Conservation (phyloP, 2,113 vertebrate species). For the Nansenia antarctica region DNA sequence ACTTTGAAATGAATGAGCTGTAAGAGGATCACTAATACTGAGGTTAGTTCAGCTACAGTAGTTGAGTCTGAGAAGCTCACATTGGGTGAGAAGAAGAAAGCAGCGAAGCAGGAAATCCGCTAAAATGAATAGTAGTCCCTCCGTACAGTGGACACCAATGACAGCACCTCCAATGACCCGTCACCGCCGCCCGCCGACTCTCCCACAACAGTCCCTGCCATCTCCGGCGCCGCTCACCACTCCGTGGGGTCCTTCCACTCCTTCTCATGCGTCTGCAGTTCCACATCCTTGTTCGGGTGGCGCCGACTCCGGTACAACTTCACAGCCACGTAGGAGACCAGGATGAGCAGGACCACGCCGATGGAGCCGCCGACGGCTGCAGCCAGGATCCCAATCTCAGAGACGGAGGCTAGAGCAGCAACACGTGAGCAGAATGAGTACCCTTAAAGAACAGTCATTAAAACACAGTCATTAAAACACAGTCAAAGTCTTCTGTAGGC, state of each 20-base stretch:
- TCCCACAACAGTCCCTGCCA: constrained; percentile 30
- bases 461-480: no score
- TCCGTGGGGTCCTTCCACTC: constrained; percentile 60
- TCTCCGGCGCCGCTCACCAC: constrained; percentile 82
- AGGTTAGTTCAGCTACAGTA: not conserved
- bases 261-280: constrained; percentile 23
- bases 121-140: not conserved
- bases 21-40: constrained; percentile 29
- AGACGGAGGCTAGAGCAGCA: constrained; percentile 72
- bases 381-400: constrained; percentile 84
- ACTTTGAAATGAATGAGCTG: not conserved
- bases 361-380: constrained; percentile 80
- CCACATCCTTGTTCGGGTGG: constrained; percentile 33
- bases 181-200: not conserved
- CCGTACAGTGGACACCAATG: constrained; percentile 16
- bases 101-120: constrained; percentile 25
- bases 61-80: constrained; percentile 13
- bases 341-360: constrained; percentile 75
- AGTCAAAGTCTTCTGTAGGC: not conserved
- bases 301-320: constrained; percentile 62
- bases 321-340: constrained; percentile 67
- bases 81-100: constrained; percentile 41
- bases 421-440: not conserved
- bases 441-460: no score
- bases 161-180: not conserved